Evolutionary conservation across 1,140 invertebrate genomes (phyloP).

Genomic region (Matsumurasca onukii): DNA sequence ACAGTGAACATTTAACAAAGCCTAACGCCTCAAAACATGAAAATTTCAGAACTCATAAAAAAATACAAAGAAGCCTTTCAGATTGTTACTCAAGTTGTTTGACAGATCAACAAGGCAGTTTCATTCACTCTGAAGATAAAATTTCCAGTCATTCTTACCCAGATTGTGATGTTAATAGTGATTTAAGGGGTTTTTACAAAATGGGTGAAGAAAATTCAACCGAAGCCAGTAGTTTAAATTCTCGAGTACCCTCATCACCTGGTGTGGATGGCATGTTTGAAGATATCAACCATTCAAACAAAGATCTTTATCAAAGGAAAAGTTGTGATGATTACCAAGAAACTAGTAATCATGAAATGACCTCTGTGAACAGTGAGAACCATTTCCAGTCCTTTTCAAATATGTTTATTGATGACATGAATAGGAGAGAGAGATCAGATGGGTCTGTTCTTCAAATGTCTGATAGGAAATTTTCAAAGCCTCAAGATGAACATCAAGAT

Average conservation of each 20-base stretch:
- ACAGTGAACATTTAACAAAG: not conserved
- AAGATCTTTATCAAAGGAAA: not conserved
- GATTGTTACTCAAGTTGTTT: not conserved
- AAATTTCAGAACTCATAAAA: conserved; percentile 26
- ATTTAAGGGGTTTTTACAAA: conserved; percentile 10
- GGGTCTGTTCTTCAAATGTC: conserved; percentile 9
- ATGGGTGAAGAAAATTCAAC: not conserved
- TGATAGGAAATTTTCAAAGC: conserved; percentile 6
- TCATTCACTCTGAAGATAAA: not conserved
- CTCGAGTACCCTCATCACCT: conserved; percentile 11
- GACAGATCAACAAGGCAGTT: not conserved
- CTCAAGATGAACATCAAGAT: not conserved
- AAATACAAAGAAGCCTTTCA: conserved; percentile 14
- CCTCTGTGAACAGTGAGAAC: not conserved
- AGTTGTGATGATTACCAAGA: not conserved
- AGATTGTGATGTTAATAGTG: conserved; percentile 18
- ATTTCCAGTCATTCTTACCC: conserved; percentile 3
- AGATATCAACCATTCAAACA: conserved; percentile 12
- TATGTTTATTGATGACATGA: not conserved
- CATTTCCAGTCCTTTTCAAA: conserved; percentile 21
- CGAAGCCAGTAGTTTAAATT: not conserved
- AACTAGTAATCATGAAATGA: not conserved
- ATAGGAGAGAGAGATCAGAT: conserved; percentile 7
- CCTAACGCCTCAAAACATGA: conserved; percentile 16
- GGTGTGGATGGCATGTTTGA: conserved; percentile 26